These are phyloP conservation scores for Spodoptera litura DNA, from an alignment of 1,140 invertebrate genomes.

Conservation along the genomic window DNA sequence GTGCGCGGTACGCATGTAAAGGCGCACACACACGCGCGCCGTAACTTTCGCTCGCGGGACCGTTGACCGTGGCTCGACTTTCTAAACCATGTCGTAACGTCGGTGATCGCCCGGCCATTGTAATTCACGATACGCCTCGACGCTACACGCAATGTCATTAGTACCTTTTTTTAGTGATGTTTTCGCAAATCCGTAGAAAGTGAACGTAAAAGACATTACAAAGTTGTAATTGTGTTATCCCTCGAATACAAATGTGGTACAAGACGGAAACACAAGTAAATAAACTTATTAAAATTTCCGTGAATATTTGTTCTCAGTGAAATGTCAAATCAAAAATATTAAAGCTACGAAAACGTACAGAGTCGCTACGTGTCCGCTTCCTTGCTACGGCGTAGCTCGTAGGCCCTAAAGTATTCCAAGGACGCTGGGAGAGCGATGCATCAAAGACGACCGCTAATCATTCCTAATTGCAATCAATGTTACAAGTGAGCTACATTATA, in stretches of 20 bases:
- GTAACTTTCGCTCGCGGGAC: conserved; percentile 81
- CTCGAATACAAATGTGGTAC: not conserved
- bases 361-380: not conserved
- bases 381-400: conserved; percentile 47
- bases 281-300: too few species aligned
- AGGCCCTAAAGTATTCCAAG: conserved; percentile 34
- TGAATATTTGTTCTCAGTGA: too few species aligned
- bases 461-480: not conserved
- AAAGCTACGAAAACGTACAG: conserved; percentile 11
- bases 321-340: not conserved
- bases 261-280: not conserved
- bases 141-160: conserved; percentile 81
- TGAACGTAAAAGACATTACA: conserved; percentile 18
- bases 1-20: conserved; percentile 60
- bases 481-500: not conserved
- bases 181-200: conserved; percentile 80
- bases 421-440: conserved; percentile 16
- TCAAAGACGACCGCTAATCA: conserved; percentile 22
- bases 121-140: conserved; percentile 80
- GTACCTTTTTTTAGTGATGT: conserved; percentile 71
- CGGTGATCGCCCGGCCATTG: conserved; percentile 79
- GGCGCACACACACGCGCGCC: conserved; percentile 65
- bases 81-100: conserved; percentile 83
- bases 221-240: not conserved
- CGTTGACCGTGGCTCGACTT: conserved; percentile 83